These are phyloP conservation scores for Triplophysa rosa DNA, from an alignment of 2,113 vertebrate species.

Conservation along the genomic window DNA sequence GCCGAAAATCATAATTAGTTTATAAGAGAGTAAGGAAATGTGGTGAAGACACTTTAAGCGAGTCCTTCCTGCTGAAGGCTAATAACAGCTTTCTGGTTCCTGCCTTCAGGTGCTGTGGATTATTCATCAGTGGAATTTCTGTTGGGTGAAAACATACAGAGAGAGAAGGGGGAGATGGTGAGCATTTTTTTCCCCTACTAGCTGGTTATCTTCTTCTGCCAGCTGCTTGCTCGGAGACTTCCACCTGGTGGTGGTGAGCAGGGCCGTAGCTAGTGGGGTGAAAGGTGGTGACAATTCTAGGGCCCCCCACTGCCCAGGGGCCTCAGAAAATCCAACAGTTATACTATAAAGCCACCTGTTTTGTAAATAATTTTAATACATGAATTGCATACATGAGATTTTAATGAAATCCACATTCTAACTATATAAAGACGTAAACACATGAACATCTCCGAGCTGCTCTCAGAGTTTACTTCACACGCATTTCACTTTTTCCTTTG, in stretches of 20 bases:
- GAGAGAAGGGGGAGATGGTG: slow-evolving; percentile 17
- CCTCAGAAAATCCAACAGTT: too few relatives aligned
- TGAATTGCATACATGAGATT: too few relatives aligned
- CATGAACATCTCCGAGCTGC: too few relatives aligned
- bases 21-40: slow-evolving; percentile 23
- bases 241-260: slow-evolving; percentile 58
- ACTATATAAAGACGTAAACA: too few relatives aligned
- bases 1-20: slow-evolving; percentile 1
- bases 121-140: slow-evolving; percentile 43
- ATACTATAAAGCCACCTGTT: too few relatives aligned
- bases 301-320: too few relatives aligned
- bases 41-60: slow-evolving; percentile 4
- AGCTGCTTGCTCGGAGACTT: slow-evolving; percentile 38
- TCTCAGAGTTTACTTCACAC: too few relatives aligned
- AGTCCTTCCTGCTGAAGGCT: slow-evolving; percentile 1
- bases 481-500: too few relatives aligned
- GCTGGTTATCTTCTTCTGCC: slow-evolving; percentile 19
- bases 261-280: too few relatives aligned
- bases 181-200: slow-evolving; percentile 11
- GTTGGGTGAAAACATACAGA: neutral
- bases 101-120: slow-evolving; percentile 9
- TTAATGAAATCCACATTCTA: too few relatives aligned
- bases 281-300: too few relatives aligned
- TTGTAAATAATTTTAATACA: too few relatives aligned
- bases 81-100: slow-evolving; percentile 32